A percentile compares a stretch with the other conserved stretches of the same genome.
Conservation (phyloP, 2,797 vertebrate genomes). For the Tapirus indicus region DNA sequence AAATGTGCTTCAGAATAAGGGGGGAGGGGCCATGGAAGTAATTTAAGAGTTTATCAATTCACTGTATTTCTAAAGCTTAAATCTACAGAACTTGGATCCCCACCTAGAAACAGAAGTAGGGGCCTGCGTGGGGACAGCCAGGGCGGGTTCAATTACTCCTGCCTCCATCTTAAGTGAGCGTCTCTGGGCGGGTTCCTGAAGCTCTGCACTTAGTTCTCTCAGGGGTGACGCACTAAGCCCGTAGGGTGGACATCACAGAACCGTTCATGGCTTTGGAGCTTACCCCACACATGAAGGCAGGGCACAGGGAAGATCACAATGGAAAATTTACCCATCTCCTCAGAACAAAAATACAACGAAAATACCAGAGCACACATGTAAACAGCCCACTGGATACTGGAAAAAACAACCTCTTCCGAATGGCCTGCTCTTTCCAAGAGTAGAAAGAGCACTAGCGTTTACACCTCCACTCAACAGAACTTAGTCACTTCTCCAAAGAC, state of each 20-base stretch:
- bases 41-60: not conserved
- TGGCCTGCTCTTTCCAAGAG: not conserved
- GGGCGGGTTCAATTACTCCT: accelerated
- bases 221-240: accelerated
- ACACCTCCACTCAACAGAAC: not conserved
- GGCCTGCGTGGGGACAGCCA: not conserved
- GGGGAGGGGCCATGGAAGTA: not conserved
- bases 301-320: accelerated
- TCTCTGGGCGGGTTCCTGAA: not conserved
- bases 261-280: not conserved
- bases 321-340: not conserved
- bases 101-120: not conserved
- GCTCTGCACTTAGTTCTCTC: not conserved
- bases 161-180: accelerated
- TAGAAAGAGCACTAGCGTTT: not conserved
- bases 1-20: not conserved
- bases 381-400: not conserved
- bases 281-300: not conserved
- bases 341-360: not conserved
- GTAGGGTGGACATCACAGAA: not conserved
- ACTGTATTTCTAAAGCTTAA: not conserved
- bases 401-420: not conserved
- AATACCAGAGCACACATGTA: not conserved
- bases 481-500: not conserved
- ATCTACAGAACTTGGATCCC: not conserved